These are phyloP conservation scores for Phylloscopus trochiloides DNA, from an alignment of 2,113 vertebrate genomes.

Conservation along the genomic window DNA sequence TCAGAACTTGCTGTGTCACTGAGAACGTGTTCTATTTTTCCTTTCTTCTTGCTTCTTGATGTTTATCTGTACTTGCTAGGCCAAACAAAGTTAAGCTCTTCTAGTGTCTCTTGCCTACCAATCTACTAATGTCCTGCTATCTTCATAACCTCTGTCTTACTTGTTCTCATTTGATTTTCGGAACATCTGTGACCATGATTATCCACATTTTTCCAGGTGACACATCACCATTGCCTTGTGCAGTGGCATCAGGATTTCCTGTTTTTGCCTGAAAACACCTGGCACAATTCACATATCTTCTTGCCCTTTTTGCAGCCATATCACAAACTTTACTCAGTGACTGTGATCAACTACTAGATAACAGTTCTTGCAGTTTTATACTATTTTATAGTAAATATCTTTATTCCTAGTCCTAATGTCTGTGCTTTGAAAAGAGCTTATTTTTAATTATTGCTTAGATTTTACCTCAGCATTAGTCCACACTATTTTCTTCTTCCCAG, in stretches of 20 bases:
- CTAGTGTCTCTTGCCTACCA: neutral
- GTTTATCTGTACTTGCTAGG: neutral
- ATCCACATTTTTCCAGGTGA: neutral
- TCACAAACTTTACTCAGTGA: neutral
- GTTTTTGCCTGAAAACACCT: neutral
- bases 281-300: neutral
- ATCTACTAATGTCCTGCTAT: neutral
- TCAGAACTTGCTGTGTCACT: neutral
- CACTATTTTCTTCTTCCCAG: neutral
- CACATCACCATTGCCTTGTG: neutral
- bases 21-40: neutral
- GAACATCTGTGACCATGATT: neutral
- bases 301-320: neutral
- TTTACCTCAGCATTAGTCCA: neutral
- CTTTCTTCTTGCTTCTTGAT: neutral
- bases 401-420: neutral
- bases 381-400: neutral
- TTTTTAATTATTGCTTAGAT: neutral
- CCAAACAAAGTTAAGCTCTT: neutral
- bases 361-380: neutral
- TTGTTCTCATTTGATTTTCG: neutral
- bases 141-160: neutral
- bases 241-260: neutral
- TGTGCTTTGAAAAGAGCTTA: neutral
- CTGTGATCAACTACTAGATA: neutral